Evolutionary conservation across 2,797 vertebrate species (phyloP).

Genomic region (Percopsis omiscomaycus): DNA sequence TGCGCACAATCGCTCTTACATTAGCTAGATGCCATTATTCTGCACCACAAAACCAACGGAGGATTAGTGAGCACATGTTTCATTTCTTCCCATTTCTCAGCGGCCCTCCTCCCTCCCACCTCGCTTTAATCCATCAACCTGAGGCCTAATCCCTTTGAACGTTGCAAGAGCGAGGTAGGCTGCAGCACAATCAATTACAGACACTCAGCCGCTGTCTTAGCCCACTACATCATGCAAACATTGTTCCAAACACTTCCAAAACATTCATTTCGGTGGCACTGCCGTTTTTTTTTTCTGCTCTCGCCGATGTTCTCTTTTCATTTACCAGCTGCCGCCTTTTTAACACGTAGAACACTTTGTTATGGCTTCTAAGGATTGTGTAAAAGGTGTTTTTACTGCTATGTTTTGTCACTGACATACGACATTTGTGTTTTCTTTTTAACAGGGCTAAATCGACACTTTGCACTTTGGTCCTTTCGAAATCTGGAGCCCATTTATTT

Average conservation of each 20-base stretch:
- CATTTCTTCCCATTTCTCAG: constrained; percentile 50
- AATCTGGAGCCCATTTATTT: constrained; percentile 23
- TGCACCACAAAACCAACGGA: constrained; percentile 46
- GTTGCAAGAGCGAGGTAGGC: constrained; percentile 63
- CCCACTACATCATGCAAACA: constrained; percentile 60
- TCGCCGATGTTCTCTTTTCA: constrained; percentile 36
- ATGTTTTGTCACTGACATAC: constrained; percentile 18
- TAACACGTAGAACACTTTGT: constrained; percentile 12
- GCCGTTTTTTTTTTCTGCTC: constrained; percentile 14
- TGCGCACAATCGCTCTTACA: constrained; percentile 64
- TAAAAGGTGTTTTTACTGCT: constrained; percentile 25
- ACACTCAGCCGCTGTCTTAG: constrained; percentile 59
- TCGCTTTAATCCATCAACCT: constrained; percentile 75
- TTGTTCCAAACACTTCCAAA: constrained; percentile 41
- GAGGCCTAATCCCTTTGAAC: constrained; percentile 75
- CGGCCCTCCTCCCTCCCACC: constrained; percentile 54
- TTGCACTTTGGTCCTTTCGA: constrained; percentile 5
- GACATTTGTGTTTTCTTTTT: constrained; percentile 16
- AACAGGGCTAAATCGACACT: constrained; percentile 18
- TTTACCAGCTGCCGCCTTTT: constrained; percentile 24
- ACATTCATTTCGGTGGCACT: constrained; percentile 58
- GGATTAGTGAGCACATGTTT: constrained; percentile 61
- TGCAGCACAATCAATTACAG: constrained; percentile 75
- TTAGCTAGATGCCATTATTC: constrained; percentile 58
- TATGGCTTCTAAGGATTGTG: neutral